Percentiles rank a stretch among this genome's conserved stretches.
These are phyloP conservation scores for Dromiciops gliroides DNA, from an alignment of 2,113 vertebrate species.

Conservation along the genomic window DNA sequence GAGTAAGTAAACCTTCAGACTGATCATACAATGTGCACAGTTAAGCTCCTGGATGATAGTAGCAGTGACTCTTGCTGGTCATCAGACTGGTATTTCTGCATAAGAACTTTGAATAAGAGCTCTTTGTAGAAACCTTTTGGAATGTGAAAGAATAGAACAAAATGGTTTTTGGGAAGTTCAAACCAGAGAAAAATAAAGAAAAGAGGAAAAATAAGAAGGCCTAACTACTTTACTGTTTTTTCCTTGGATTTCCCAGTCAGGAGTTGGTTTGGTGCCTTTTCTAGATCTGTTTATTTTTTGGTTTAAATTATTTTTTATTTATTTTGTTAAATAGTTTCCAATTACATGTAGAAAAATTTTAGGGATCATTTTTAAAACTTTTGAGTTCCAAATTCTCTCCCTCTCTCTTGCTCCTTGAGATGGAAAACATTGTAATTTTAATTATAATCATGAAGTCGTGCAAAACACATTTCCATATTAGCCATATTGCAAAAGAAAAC, in stretches of 20 bases:
- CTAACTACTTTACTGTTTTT: not conserved
- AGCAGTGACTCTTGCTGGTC: not conserved
- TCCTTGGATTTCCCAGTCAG: not conserved
- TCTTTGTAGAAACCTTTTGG: not conserved
- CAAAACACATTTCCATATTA: not conserved
- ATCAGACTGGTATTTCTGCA: not conserved
- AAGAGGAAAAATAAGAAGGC: not conserved
- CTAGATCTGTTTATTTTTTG: not conserved
- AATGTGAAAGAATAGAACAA: not conserved
- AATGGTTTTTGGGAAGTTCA: not conserved
- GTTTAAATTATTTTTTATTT: not conserved
- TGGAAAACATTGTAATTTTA: not conserved
- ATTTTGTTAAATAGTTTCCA: not conserved
- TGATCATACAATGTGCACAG: not conserved
- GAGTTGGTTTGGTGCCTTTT: not conserved
- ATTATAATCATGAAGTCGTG: not conserved
- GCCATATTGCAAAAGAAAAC: not conserved
- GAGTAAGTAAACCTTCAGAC: slow-evolving; percentile 85
- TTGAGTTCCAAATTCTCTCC: not conserved
- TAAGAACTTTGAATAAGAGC: not conserved
- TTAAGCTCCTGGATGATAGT: not conserved
- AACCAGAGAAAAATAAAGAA: not conserved
- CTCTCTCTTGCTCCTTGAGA: not conserved
- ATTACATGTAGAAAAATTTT: not conserved
- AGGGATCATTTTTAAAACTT: not conserved